phyloP scores from a whole-genome alignment of 2,113 vertebrate species.

The Halcyon senegalensis region DNA sequence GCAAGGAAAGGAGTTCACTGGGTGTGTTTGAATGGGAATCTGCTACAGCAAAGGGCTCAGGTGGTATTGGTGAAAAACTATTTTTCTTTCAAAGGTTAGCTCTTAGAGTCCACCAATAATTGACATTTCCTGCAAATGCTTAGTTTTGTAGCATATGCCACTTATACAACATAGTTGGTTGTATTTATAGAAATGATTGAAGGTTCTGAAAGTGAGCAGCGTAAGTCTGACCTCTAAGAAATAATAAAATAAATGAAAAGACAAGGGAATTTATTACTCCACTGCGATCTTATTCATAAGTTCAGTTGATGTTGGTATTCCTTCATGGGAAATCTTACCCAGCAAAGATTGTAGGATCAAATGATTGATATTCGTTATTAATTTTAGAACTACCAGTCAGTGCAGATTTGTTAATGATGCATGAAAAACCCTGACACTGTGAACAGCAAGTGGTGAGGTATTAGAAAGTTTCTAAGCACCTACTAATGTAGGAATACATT shows the following conservation, averaged over 20 bases:
- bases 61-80: background rate
- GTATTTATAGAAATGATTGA: background rate
- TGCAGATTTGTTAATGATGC: background rate
- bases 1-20: background rate
- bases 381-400: background rate
- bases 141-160: background rate
- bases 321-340: background rate
- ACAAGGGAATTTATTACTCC: background rate
- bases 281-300: background rate
- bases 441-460: background rate
- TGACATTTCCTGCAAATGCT: background rate
- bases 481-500: background rate
- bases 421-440: background rate
- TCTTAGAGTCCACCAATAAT: background rate
- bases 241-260: background rate
- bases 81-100: background rate
- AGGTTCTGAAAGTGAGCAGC: background rate
- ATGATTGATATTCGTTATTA: accelerated
- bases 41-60: background rate
- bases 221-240: background rate
- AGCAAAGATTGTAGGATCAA: background rate
- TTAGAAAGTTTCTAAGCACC: background rate
- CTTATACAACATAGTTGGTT: background rate
- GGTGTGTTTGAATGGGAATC: background rate
- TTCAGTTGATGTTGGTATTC: background rate